Evolutionary conservation across 2,797 vertebrate genomes (phyloP).

Genomic region (Choloepus didactylus): DNA sequence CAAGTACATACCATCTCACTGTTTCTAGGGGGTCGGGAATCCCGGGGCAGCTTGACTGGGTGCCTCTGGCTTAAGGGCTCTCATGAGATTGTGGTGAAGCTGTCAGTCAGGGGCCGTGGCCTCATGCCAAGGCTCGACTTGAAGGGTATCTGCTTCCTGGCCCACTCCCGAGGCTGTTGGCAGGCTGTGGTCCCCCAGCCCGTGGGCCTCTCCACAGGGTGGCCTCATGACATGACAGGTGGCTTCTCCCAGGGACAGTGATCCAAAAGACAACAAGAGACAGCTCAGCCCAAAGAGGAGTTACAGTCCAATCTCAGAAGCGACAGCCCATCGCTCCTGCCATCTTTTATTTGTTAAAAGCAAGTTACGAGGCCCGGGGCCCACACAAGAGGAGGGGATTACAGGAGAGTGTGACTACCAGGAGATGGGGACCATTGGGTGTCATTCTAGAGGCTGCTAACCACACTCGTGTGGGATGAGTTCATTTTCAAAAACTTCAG

Average conservation of each 20-base stretch:
- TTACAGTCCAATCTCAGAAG: background rate
- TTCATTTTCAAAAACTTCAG: background rate
- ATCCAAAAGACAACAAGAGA: background rate
- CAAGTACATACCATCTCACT: fast-evolving
- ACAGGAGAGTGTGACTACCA: background rate
- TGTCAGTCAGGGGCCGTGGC: background rate
- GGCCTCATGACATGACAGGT: background rate
- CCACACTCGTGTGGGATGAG: background rate
- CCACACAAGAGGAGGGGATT: background rate
- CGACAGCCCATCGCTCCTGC: background rate
- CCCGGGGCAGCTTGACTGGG: no score
- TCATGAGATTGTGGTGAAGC: background rate
- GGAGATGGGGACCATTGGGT: background rate
- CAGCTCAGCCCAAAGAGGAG: background rate
- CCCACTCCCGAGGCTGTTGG: background rate
- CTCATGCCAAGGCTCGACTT: background rate
- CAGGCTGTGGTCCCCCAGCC: background rate
- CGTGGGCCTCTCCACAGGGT: background rate
- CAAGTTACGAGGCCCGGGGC: background rate
- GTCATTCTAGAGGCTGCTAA: background rate
- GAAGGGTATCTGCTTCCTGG: background rate
- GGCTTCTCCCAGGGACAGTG: background rate
- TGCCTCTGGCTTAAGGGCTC: background rate
- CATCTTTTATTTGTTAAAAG: background rate
- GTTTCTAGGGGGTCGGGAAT: background rate